A percentile compares a stretch with the other conserved stretches of the same genome.
Conservation (phyloP, 2,888 invertebrate species). For the Ormyrus nitidulus region DNA sequence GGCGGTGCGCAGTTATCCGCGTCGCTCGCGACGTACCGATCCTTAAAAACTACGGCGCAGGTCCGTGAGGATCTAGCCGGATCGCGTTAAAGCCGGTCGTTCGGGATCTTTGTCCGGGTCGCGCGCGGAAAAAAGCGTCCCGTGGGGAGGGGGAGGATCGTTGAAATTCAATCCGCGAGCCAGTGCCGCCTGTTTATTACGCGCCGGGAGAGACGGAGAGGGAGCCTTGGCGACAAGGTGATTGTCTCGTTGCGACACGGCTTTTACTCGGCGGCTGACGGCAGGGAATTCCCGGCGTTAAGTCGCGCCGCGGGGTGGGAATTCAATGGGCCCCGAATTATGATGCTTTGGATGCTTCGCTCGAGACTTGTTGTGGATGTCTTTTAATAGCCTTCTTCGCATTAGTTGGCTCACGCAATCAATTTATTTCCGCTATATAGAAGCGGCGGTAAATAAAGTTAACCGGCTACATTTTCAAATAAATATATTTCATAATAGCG, state of each 20-base stretch:
- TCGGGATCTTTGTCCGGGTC: constrained; percentile 29
- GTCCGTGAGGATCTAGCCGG: constrained; percentile 56
- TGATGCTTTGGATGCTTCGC: too few species aligned
- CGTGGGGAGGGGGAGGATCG: neutral
- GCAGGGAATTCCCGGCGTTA: too few species aligned
- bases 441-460: too few species aligned
- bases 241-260: constrained; percentile 27
- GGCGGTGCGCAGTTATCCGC: constrained; percentile 53
- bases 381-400: too few species aligned
- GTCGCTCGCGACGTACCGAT: constrained; percentile 19
- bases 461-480: too few species aligned
- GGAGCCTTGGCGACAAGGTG: constrained; percentile 30
- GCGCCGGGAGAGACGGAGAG: neutral
- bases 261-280: neutral
- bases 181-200: constrained; percentile 10
- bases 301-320: too few species aligned
- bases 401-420: too few species aligned
- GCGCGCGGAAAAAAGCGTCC: neutral
- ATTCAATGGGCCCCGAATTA: too few species aligned
- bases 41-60: constrained; percentile 65
- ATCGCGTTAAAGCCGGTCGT: constrained; percentile 39
- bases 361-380: too few species aligned
- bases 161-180: constrained; percentile 28
- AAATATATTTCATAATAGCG: too few species aligned
- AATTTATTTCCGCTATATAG: too few species aligned